These are phyloP conservation scores for Drymonia ruficornis DNA, from an alignment of 2,888 invertebrate species.

Conservation along the genomic window DNA sequence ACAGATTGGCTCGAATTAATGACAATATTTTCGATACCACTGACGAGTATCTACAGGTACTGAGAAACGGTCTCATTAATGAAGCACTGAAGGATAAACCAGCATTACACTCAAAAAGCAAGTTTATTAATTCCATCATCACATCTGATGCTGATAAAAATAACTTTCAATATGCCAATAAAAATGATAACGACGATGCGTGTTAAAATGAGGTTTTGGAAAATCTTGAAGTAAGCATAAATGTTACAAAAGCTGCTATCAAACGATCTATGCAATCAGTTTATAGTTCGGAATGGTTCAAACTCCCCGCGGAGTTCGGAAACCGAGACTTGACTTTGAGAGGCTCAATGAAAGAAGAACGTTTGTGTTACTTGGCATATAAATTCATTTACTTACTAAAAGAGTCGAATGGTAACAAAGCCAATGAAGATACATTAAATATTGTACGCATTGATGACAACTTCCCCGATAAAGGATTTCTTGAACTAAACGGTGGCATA, in stretches of 20 bases:
- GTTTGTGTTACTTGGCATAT: not conserved
- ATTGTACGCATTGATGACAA: not conserved
- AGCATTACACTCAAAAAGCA: too few relatives aligned
- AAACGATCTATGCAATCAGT: too few relatives aligned
- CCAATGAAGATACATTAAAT: not conserved
- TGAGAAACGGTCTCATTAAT: not conserved
- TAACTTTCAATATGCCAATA: too few relatives aligned
- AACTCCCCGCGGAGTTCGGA: not conserved
- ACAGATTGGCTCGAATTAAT: not conserved
- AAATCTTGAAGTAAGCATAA: too few relatives aligned
- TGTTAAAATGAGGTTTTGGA: too few relatives aligned
- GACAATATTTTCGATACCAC: not conserved
- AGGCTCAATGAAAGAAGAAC: not conserved
- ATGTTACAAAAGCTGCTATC: too few relatives aligned
- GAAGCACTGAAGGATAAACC: not conserved
- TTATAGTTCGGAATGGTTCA: not conserved
- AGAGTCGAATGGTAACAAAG: not conserved
- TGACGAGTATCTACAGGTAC: not conserved
- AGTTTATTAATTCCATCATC: too few relatives aligned
- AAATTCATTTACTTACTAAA: not conserved
- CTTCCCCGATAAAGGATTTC: not conserved
- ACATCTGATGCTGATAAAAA: too few relatives aligned
- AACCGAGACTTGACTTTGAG: not conserved
- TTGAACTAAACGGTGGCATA: not conserved
- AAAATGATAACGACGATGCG: too few relatives aligned